Conservation (phyloP, 2,888 invertebrate species). For the Rotaria macrura region DNA sequence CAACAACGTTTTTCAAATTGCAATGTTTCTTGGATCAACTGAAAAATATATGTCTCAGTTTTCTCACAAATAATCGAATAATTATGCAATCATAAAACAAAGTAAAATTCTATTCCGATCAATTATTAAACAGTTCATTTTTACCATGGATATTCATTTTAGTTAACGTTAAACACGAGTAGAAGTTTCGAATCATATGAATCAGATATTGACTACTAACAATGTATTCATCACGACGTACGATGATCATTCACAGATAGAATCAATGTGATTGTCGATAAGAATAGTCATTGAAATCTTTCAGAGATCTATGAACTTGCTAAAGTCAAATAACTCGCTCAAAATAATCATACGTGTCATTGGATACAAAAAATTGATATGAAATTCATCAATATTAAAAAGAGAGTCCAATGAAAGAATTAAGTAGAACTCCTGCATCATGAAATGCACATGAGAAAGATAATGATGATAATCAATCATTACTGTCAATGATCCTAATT, state of each 20-base stretch:
- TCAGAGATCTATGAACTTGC: neutral
- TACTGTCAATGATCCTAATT: too few species aligned
- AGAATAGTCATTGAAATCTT: neutral
- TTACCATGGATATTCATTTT: neutral
- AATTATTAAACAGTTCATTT: too few species aligned
- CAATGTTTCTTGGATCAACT: too few species aligned
- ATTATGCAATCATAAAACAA: too few species aligned
- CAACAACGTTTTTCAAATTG: too few species aligned
- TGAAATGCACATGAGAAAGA: too few species aligned
- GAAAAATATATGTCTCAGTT: too few species aligned
- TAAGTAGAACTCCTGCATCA: too few species aligned
- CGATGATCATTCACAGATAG: neutral
- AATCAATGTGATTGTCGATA: neutral
- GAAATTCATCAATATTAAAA: neutral
- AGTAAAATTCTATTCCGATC: too few species aligned
- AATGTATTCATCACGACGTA: neutral
- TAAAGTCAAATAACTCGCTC: neutral
- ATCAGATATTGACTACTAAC: neutral
- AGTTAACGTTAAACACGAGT: neutral
- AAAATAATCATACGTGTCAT: neutral
- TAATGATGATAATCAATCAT: too few species aligned
- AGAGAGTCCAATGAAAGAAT: too few species aligned
- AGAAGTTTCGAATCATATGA: neutral
- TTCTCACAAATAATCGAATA: too few species aligned
- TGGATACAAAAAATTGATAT: neutral